phyloP scores from a whole-genome alignment of 92 coral and sea anemone genomes.

The Micromussa lordhowensis region DNA sequence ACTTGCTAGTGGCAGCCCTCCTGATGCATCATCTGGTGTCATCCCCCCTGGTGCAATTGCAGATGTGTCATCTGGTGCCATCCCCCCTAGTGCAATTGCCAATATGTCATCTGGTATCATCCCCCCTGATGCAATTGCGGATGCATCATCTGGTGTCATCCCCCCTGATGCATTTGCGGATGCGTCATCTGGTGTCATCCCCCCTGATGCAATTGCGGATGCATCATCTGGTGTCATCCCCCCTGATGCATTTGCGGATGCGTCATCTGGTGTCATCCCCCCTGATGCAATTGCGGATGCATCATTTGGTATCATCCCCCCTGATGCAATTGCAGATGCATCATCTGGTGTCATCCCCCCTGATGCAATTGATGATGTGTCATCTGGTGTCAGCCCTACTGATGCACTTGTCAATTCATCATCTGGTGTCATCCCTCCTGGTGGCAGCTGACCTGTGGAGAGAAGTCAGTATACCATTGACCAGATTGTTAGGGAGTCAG shows the following conservation, averaged over 20 bases:
- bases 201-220: not conserved
- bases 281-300: slow-evolving; percentile 4
- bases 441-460: slow-evolving; percentile 16
- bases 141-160: not conserved
- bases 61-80: not conserved
- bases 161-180: not conserved
- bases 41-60: no score
- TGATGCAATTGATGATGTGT: not conserved
- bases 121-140: not conserved
- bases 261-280: not conserved
- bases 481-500: slow-evolving; percentile 35
- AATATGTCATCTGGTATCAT: not conserved
- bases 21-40: not conserved
- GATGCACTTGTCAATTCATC: not conserved
- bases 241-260: not conserved
- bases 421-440: not conserved
- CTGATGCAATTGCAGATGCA: not conserved
- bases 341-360: not conserved
- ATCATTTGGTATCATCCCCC: not conserved
- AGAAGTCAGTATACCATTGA: slow-evolving; percentile 16
- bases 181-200: not conserved
- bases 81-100: not conserved
- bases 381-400: not conserved
- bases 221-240: not conserved
- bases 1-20: not conserved